Conservation (phyloP, 2,888 invertebrate genomes). For the Metacarcinus magister region DNA sequence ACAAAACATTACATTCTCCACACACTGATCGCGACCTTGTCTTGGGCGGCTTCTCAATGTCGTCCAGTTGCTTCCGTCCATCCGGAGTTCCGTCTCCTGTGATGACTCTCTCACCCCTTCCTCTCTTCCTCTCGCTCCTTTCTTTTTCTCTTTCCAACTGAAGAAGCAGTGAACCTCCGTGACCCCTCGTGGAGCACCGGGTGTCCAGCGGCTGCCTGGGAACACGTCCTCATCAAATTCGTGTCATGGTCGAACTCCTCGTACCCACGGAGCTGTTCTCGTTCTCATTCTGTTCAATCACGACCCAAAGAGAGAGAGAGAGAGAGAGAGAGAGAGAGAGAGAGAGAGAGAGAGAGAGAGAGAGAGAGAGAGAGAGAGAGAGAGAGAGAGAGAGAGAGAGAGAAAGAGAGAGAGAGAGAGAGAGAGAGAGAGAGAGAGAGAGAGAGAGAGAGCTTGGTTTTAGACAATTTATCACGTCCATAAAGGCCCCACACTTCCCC, state of each 20-base stretch:
- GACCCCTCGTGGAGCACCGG: not conserved
- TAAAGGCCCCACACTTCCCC: constrained; percentile 32
- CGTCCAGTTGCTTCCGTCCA: not conserved
- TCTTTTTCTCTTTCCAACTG: not conserved
- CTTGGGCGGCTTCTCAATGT: not conserved
- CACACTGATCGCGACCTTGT: not conserved
- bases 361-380: constrained; percentile 33
- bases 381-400: not conserved
- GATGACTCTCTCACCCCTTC: not conserved
- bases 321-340: not conserved
- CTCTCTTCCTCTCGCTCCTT: not conserved
- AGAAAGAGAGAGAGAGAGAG: not conserved
- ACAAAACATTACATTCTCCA: not conserved
- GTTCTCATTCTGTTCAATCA: constrained; percentile 61
- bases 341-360: not conserved
- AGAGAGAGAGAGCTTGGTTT: not conserved
- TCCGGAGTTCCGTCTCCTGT: not conserved
- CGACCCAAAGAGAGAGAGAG: constrained; percentile 22
- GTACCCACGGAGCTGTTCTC: constrained; percentile 29
- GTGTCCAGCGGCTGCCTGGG: not conserved
- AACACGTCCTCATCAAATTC: constrained; percentile 53
- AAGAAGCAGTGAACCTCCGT: not conserved
- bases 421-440: constrained; percentile 33
- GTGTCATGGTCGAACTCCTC: constrained; percentile 53
- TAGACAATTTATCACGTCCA: constrained; percentile 41